Percentiles rank a stretch among this genome's conserved stretches.
Evolutionary conservation across 2,797 vertebrate species (phyloP).

Genomic region (Xiphophorus birchmanni): DNA sequence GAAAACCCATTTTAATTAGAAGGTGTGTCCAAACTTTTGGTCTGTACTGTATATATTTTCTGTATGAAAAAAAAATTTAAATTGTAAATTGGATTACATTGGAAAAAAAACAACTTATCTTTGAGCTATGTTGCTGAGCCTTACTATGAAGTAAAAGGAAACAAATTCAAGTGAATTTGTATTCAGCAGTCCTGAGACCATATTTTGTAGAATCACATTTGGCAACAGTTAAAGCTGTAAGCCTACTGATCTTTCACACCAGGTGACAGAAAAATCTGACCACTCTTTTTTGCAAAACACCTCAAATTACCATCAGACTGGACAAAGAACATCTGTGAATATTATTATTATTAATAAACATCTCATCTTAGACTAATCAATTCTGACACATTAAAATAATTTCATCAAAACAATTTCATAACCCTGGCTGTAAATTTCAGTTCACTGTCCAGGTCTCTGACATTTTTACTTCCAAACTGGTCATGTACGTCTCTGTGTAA

Average conservation of each 20-base stretch:
- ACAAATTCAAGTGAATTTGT: neutral
- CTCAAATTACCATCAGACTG: neutral
- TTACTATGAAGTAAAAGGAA: neutral
- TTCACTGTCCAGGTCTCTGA: neutral
- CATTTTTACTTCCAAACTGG: neutral
- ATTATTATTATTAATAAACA: neutral
- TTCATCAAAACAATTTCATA: neutral
- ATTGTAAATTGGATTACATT: too few relatives aligned
- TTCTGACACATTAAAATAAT: neutral
- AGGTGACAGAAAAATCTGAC: neutral
- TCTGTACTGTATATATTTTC: too few relatives aligned
- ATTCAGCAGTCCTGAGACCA: neutral
- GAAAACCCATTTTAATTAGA: too few relatives aligned
- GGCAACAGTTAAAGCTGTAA: neutral
- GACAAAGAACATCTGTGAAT: neutral
- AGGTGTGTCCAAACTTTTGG: too few relatives aligned
- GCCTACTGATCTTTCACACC: neutral
- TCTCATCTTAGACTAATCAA: neutral
- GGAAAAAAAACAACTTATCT: too few relatives aligned
- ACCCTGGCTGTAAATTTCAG: neutral
- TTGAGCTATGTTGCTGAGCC: too few relatives aligned
- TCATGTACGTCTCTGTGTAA: too few relatives aligned
- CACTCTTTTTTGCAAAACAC: neutral
- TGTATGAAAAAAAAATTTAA: too few relatives aligned
- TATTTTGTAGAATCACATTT: neutral